A percentile compares a stretch with the other conserved stretches of the same genome.
Evolutionary conservation across 2,113 vertebrate genomes (phyloP).

Genomic region (Blennius ocellaris): DNA sequence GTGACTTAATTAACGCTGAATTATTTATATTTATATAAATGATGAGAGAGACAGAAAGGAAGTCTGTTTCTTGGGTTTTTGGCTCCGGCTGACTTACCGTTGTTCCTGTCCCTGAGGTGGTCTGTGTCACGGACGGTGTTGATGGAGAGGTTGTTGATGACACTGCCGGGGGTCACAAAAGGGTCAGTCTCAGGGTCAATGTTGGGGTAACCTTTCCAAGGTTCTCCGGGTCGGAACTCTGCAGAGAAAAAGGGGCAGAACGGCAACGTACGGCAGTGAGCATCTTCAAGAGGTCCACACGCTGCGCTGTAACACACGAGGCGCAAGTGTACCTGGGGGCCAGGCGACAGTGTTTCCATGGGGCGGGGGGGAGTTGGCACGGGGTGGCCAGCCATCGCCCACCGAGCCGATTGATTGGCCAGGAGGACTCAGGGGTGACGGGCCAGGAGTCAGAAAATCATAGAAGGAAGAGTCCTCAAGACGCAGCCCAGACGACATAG

Average conservation of each 20-base stretch:
- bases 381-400: constrained; percentile 96
- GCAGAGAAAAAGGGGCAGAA: neutral
- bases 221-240: constrained; percentile 99
- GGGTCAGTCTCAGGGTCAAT: constrained; percentile 99
- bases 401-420: constrained; percentile 89
- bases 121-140: constrained; percentile 99
- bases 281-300: neutral
- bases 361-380: constrained; percentile 99
- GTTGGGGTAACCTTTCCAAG: constrained; percentile 99
- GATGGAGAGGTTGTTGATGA: constrained; percentile 99
- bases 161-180: constrained; percentile 99
- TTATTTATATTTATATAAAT: too few relatives aligned
- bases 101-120: constrained; percentile 99
- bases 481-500: constrained; percentile 98
- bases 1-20: too few relatives aligned
- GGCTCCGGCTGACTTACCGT: constrained; percentile 80
- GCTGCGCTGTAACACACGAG: neutral
- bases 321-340: constrained; percentile 72
- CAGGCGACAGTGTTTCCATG: constrained; percentile 97
- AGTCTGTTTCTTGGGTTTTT: neutral
- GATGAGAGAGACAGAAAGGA: too few relatives aligned
- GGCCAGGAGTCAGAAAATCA: constrained; percentile 94
- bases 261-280: neutral
- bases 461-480: constrained; percentile 97
- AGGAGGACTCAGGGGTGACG: constrained; percentile 95